phyloP scores from a whole-genome alignment of 2,797 vertebrate species.

The Labeo calbasu region DNA sequence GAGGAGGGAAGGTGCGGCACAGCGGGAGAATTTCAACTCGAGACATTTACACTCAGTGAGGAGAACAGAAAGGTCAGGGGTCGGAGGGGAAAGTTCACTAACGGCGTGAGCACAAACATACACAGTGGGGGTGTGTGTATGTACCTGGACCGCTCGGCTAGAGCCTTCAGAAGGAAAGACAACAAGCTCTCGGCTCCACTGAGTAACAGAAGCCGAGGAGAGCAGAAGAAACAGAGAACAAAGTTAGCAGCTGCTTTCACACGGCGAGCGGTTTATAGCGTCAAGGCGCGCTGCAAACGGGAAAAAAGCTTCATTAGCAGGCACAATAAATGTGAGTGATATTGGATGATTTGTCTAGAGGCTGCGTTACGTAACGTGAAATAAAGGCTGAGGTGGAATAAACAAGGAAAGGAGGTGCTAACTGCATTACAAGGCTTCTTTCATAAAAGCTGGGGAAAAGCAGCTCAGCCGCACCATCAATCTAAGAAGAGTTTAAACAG shows the following conservation, averaged over 20 bases:
- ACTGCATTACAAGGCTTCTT: slow-evolving; percentile 72
- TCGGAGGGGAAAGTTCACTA: slow-evolving; percentile 53
- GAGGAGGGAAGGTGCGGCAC: background rate
- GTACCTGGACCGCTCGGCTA: slow-evolving; percentile 80
- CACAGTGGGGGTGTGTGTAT: slow-evolving; percentile 59
- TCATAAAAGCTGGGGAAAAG: slow-evolving; percentile 72
- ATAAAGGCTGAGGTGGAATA: slow-evolving; percentile 72
- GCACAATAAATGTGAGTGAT: slow-evolving; percentile 72
- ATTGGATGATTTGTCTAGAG: slow-evolving; percentile 74
- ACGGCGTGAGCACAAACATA: slow-evolving; percentile 37
- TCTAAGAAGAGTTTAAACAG: slow-evolving; percentile 68
- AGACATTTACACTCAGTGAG: background rate
- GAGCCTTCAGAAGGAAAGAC: slow-evolving; percentile 78
- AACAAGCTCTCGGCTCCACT: slow-evolving; percentile 82
- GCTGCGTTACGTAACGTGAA: slow-evolving; percentile 68
- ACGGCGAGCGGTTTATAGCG: slow-evolving; percentile 48
- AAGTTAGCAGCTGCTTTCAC: slow-evolving; percentile 32
- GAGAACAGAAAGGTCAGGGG: slow-evolving; percentile 60
- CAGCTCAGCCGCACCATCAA: slow-evolving; percentile 71
- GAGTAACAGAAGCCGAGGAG: slow-evolving; percentile 54
- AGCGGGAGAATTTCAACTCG: slow-evolving; percentile 4
- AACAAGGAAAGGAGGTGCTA: slow-evolving; percentile 71
- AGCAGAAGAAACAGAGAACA: slow-evolving; percentile 33
- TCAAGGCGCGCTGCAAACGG: slow-evolving; percentile 58
- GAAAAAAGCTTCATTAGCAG: slow-evolving; percentile 70